Evolutionary conservation across 2,113 vertebrate species (phyloP).

Genomic region (Gorsachius goisagi): DNA sequence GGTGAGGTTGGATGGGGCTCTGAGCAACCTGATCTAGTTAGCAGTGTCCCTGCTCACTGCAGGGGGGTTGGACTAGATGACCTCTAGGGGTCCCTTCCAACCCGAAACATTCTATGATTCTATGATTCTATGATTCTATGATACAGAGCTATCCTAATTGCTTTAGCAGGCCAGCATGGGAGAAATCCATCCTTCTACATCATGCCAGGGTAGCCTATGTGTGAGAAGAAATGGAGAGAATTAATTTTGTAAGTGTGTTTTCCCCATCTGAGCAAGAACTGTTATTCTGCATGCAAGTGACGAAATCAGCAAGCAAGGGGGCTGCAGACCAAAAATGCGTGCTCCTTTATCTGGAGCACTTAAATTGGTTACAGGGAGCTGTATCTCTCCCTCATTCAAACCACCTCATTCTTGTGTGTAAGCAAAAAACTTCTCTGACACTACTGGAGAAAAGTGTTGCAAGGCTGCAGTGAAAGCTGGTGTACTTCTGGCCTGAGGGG

Average conservation of each 20-base stretch:
- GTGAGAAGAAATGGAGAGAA: background rate
- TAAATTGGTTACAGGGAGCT: background rate
- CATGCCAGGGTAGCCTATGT: background rate
- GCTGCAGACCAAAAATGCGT: background rate
- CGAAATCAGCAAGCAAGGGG: background rate
- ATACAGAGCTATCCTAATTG: background rate
- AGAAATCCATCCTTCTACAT: background rate
- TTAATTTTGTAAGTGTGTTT: background rate
- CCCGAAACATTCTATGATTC: too few species aligned
- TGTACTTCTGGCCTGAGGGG: background rate
- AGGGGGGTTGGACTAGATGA: too few species aligned
- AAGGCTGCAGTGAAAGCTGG: background rate
- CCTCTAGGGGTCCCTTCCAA: too few species aligned
- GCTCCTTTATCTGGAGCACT: background rate
- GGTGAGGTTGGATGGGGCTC: too few species aligned
- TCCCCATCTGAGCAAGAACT: background rate
- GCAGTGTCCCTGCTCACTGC: too few species aligned
- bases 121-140: too few species aligned
- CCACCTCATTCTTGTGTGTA: accelerated
- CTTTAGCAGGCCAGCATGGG: background rate
- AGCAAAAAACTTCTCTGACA: background rate
- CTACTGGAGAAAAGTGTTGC: background rate
- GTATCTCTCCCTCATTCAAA: background rate
- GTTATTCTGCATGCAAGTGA: background rate
- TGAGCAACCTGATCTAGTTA: too few species aligned